phyloP scores from a whole-genome alignment of 1,140 invertebrate species.

The Drosophila lacteicornis region DNA sequence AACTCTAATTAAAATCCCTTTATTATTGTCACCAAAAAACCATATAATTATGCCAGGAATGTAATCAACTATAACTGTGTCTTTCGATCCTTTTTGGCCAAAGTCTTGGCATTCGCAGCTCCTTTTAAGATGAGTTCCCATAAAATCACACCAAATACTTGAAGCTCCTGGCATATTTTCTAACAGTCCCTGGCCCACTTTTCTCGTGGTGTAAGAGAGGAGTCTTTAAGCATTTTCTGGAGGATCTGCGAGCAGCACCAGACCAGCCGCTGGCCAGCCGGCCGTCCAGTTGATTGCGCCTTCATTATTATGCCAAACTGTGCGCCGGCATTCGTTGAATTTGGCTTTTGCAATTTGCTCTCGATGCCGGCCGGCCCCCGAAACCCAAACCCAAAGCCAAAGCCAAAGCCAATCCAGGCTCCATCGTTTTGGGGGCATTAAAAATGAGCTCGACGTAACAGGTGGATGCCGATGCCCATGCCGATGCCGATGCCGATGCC shows the following conservation, averaged over 20 bases:
- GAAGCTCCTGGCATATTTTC: conserved; percentile 9
- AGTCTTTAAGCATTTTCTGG: conserved; percentile 27
- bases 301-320: conserved; percentile 84
- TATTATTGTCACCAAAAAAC: not conserved
- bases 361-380: conserved; percentile 62
- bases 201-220: conserved; percentile 28
- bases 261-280: conserved; percentile 54
- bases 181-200: conserved; percentile 14
- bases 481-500: conserved; percentile 49
- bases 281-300: conserved; percentile 75
- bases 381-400: conserved; percentile 7
- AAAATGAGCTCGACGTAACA: conserved; percentile 81
- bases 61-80: not conserved
- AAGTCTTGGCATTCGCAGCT: not conserved
- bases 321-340: conserved; percentile 81
- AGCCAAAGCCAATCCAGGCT: conserved; percentile 20
- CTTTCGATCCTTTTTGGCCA: not conserved
- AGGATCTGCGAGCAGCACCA: conserved; percentile 31
- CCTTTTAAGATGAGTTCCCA: conserved; percentile 2
- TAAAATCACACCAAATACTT: conserved; percentile 8
- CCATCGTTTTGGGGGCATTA: conserved; percentile 69
- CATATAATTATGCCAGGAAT: not conserved
- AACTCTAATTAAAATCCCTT: not conserved
- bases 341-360: conserved; percentile 82
- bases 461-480: conserved; percentile 66